Conservation (phyloP, 2,113 vertebrate genomes). For the Seriola rivoliana region DNA sequence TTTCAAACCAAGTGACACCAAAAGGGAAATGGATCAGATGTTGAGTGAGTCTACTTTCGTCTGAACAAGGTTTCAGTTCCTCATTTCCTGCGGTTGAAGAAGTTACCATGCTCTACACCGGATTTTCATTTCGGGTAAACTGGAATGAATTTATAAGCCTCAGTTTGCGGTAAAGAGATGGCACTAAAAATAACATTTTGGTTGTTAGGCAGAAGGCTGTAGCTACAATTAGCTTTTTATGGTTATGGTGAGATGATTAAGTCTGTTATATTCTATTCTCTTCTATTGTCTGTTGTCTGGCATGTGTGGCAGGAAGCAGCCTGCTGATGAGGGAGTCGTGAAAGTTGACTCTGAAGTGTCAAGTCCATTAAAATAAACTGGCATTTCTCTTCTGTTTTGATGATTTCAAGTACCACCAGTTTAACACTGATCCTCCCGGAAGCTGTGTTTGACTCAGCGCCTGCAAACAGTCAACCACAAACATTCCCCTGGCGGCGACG, state of each 20-base stretch:
- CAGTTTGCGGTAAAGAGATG: not conserved
- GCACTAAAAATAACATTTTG: constrained; percentile 5
- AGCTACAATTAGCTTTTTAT: not conserved
- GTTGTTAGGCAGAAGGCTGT: not conserved
- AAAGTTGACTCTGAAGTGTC: not conserved
- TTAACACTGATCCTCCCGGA: constrained; percentile 56
- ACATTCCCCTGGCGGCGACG: constrained; percentile 59
- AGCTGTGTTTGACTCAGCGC: constrained; percentile 63
- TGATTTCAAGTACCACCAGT: constrained; percentile 43
- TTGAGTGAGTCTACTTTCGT: not conserved
- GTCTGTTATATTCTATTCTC: not conserved
- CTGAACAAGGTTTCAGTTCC: constrained; percentile 42
- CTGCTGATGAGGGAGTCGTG: not conserved
- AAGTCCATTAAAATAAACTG: not conserved
- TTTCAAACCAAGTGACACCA: not conserved
- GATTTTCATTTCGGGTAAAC: constrained; percentile 12
- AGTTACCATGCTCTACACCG: not conserved
- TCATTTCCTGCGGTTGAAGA: constrained; percentile 35
- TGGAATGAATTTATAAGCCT: not conserved
- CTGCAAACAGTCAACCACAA: constrained; percentile 74
- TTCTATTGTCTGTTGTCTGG: constrained; percentile 2
- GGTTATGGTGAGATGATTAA: not conserved
- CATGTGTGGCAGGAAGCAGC: constrained; percentile 33
- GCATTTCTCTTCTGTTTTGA: constrained; percentile 55
- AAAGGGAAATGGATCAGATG: constrained; percentile 7